A percentile compares a stretch with the other conserved stretches of the same genome.
phyloP scores from a whole-genome alignment of 1,140 invertebrate species.

The Acromyrmex charruanus region DNA sequence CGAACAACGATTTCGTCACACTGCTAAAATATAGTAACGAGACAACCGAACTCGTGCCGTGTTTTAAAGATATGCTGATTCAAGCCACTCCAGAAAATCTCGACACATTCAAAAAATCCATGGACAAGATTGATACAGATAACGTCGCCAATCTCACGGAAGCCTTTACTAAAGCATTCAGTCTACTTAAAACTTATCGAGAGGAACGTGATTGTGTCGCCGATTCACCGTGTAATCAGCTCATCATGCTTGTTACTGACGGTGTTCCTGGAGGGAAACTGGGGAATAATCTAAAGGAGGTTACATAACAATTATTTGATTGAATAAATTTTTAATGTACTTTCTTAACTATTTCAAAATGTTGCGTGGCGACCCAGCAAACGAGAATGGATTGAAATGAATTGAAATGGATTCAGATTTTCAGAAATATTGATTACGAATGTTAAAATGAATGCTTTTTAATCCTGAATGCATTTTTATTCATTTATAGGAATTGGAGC shows the following conservation, averaged over 20 bases:
- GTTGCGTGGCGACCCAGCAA: not conserved
- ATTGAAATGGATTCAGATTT: no score
- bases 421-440: no score
- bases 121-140: constrained; percentile 90
- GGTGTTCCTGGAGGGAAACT: constrained; percentile 91
- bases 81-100: constrained; percentile 98
- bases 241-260: constrained; percentile 99
- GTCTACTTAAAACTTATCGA: constrained; percentile 91
- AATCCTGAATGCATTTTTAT: no score
- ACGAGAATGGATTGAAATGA: no score
- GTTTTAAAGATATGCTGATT: constrained; percentile 94
- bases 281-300: constrained; percentile 91
- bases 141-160: constrained; percentile 95
- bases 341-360: not conserved
- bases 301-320: constrained; percentile 52
- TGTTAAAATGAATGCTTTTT: no score
- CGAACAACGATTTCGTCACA: constrained; percentile 99
- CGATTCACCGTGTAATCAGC: constrained; percentile 95
- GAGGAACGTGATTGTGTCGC: constrained; percentile 87
- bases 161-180: constrained; percentile 95
- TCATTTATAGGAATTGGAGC: no score
- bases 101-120: constrained; percentile 90
- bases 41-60: constrained; percentile 90
- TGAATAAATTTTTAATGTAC: not conserved
- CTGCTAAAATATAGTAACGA: constrained; percentile 93